A percentile compares a stretch with the other conserved stretches of the same genome.
Conservation (phyloP, 2,888 invertebrate genomes). For the Caenorhabditis sinica region DNA sequence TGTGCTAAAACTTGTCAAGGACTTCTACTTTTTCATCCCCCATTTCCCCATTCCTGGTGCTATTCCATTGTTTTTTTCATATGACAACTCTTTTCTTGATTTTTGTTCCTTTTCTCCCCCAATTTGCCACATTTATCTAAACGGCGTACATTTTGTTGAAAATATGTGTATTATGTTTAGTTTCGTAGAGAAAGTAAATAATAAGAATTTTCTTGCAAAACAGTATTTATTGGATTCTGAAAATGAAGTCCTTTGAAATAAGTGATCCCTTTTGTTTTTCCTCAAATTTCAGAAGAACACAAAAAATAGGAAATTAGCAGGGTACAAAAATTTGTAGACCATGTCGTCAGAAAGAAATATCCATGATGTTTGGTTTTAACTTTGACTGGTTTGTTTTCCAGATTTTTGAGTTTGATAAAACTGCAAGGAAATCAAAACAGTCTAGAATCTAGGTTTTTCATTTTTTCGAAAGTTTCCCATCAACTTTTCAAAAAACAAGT, state of each 20-base stretch:
- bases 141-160: conserved; percentile 22
- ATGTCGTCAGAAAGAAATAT: neutral
- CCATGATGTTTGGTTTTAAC: too few species aligned
- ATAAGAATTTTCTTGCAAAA: neutral
- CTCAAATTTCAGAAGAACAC: neutral
- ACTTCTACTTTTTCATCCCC: conserved; percentile 24
- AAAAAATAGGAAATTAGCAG: neutral
- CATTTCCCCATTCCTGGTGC: conserved; percentile 47
- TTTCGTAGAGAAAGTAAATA: neutral
- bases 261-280: neutral
- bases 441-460: too few species aligned
- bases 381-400: too few species aligned
- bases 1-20: conserved; percentile 32
- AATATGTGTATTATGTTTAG: conserved; percentile 10
- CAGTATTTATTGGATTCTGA: conserved; percentile 45
- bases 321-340: neutral
- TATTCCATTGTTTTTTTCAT: conserved; percentile 31
- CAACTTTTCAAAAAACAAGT: neutral
- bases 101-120: conserved; percentile 8
- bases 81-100: conserved; percentile 48
- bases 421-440: too few species aligned
- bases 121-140: conserved; percentile 41
- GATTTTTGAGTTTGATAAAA: too few species aligned
- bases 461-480: too few species aligned
- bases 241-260: conserved; percentile 39